A percentile compares a stretch with the other conserved stretches of the same genome.
phyloP scores from a whole-genome alignment of 2,888 invertebrate genomes.

The Zeuzera pyrina region DNA sequence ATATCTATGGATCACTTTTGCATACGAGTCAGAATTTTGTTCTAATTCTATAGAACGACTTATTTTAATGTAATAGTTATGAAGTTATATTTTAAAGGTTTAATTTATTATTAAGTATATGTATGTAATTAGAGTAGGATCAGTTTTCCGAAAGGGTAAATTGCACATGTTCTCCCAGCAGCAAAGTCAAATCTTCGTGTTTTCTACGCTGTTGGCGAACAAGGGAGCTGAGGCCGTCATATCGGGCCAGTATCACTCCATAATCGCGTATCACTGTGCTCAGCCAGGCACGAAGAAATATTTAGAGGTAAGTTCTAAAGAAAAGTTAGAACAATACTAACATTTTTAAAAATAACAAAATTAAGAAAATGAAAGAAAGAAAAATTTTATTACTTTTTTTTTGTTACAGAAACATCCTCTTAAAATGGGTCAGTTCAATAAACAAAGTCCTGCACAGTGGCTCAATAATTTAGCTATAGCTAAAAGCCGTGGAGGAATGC shows the following conservation, averaged over 20 bases:
- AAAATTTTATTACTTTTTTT: too few relatives aligned
- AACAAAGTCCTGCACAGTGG: conserved; percentile 88
- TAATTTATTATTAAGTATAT: too few relatives aligned
- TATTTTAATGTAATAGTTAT: too few relatives aligned
- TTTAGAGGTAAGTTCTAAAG: conserved; percentile 92
- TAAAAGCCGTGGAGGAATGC: conserved; percentile 78
- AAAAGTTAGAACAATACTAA: too few relatives aligned
- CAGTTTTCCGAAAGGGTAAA: too few relatives aligned
- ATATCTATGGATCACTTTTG: too few relatives aligned
- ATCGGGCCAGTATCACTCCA: conserved; percentile 90
- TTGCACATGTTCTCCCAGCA: conserved; percentile 84
- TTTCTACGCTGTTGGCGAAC: conserved; percentile 94
- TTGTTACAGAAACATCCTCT: conserved; percentile 87
- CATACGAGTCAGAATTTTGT: too few relatives aligned
- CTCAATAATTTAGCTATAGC: conserved; percentile 84
- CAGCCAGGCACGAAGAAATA: conserved; percentile 96
- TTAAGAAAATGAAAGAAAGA: too few relatives aligned
- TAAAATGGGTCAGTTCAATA: conserved; percentile 89
- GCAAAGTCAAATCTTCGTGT: conserved; percentile 98
- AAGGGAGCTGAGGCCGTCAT: conserved; percentile 95
- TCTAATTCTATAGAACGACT: too few relatives aligned
- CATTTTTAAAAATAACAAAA: too few relatives aligned
- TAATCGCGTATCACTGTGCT: conserved; percentile 95
- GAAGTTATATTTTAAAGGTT: too few relatives aligned
- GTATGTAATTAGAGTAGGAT: too few relatives aligned